Base-by-base conservation (phyloP, 1,140 invertebrate genomes). In the Drosophila kanapiae region DNA sequence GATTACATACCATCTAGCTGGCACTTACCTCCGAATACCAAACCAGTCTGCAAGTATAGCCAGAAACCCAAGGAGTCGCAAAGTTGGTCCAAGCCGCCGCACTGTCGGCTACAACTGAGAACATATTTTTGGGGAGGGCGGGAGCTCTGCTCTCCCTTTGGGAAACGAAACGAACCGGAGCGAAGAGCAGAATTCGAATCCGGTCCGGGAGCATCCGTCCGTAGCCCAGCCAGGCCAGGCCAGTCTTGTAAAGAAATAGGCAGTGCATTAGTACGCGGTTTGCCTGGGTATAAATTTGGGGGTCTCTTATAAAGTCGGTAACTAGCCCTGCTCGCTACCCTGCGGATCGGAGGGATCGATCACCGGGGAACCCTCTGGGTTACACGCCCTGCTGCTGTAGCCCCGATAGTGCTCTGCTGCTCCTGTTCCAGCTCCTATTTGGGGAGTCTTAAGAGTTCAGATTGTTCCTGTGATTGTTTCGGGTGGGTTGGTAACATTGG, bases 201-300 rank as follows among this genome's bases (percentile, higher is more conserved):
- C 69, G 69, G 69, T 47, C 18, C 58, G 65, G 75, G 53, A 82
- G 33, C 53, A 62, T 87, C 75, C 83, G 77, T 65, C 69, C 69
- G 48, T 68, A 65, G 76, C 63, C 76, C 69, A 72, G 85, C 75
- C 79, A 86, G 82, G 70, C 63, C 67, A 60, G 68, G 85, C 75
- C 82, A 91, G 86, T 78, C 86, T 90, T 90, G 86, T 71, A 90
- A 90, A 90, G 86, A 90, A 90, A 90, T 86, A 90, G 79, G 71
- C 84, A 86, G 72, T 68, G 80, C 64, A 90, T 90, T 90, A 90
- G 76, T 91, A 80, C 62, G 72, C 75, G 49, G 40, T 71, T 59
- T 60, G 40, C 56, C 79, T 57, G 18, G 54, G 35, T 9, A 42
- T 71, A 54, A 75, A 60, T 63, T 60, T 62, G 61, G 61, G 67